Base-by-base conservation (phyloP, 2,888 invertebrate species). In the Zelleria hepariella region DNA sequence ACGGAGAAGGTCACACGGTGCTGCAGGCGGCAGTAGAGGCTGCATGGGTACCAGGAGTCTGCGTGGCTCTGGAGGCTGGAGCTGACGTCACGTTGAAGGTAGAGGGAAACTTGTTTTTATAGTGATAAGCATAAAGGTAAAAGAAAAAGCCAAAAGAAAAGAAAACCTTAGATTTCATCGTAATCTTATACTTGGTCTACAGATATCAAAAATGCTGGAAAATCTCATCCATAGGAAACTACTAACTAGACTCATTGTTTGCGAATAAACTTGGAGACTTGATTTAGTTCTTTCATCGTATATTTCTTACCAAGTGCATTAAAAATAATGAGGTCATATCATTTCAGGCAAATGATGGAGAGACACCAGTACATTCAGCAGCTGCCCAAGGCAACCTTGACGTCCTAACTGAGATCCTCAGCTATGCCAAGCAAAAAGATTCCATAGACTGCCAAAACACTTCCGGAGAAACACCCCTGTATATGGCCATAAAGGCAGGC, bases 291-390 rank as follows among this genome's bases (percentile, higher is more conserved):
- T n/a, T n/a, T n/a, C n/a, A n/a, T n/a, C n/a, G n/a, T n/a, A n/a
- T n/a, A n/a, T n/a, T n/a, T n/a, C n/a, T n/a, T n/a, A n/a, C n/a
- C n/a, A n/a, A n/a, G n/a, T n/a, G n/a, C n/a, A n/a, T n/a, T n/a
- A n/a, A n/a, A n/a, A n/a, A n/a, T n/a, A 4, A 7, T 5, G 26
- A 7, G 15, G 24, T 25, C 25, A 2, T 2, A 0, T 1, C 15
- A 23, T 73, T 73, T 59, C 67, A 87, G 87, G 87, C 86, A 57
- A 82, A 86, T 18, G 83, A 89, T 27, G 88, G 86, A 8, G 85
- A 89, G 68, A 90, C 90, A 5, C 87, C 90, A 5, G 78, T 91
- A 2, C 91, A 91, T 68, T 82, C 90, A 26, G 91, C 91, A 55
- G 90, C 91, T 25, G 78, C 82, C 2, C 67, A 82, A 10, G 90